phyloP scores from a whole-genome alignment of 2,113 vertebrate species.

The Caranx ignobilis region DNA sequence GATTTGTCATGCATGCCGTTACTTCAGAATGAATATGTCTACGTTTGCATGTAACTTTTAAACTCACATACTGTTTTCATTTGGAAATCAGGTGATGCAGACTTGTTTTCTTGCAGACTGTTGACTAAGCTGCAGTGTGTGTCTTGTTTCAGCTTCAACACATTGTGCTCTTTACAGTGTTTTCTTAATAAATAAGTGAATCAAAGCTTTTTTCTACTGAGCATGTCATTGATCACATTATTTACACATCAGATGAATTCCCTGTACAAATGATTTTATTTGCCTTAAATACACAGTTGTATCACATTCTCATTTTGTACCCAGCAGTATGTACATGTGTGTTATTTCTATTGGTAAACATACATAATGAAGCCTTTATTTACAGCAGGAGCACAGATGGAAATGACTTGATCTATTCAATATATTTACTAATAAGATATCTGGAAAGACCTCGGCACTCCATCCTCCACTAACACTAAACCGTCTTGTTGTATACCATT shows the following conservation, averaged over 20 bases:
- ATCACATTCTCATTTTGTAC: slow-evolving; percentile 27
- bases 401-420: background rate
- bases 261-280: slow-evolving; percentile 37
- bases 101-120: background rate
- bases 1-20: slow-evolving; percentile 26
- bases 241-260: background rate
- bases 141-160: background rate
- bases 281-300: slow-evolving; percentile 20
- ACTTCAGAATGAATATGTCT: background rate
- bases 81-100: background rate
- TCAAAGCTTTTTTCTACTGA: slow-evolving; percentile 9
- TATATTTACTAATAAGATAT: background rate
- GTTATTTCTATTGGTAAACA: slow-evolving; percentile 8
- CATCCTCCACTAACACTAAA: background rate
- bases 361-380: slow-evolving; percentile 29
- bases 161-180: slow-evolving; percentile 7
- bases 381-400: slow-evolving; percentile 29
- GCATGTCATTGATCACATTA: background rate
- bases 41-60: background rate
- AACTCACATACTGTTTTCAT: background rate
- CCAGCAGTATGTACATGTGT: slow-evolving; percentile 17
- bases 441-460: background rate
- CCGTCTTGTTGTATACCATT: background rate
- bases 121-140: slow-evolving; percentile 11
- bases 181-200: slow-evolving; percentile 55